phyloP scores from a whole-genome alignment of 2,888 invertebrate genomes.

The Muschampia plurimacula region DNA sequence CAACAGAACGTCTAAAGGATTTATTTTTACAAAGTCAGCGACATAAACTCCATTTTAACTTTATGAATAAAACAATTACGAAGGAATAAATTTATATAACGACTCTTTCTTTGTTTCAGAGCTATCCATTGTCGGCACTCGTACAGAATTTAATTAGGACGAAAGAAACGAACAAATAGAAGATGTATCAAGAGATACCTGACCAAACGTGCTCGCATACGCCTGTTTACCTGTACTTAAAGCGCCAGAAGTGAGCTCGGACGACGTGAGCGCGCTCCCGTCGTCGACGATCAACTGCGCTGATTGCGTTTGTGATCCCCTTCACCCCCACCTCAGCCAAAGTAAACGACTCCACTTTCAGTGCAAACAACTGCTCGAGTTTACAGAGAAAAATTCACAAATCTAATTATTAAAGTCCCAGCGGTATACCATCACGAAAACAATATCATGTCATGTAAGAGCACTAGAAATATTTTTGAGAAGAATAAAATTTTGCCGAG shows the following conservation, averaged over 20 bases:
- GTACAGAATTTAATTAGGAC: conserved; percentile 32
- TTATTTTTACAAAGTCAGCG: conserved; percentile 8
- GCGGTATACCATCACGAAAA: conserved; percentile 57
- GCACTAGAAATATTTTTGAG: conserved; percentile 26
- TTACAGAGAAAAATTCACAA: conserved; percentile 80
- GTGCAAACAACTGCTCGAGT: conserved; percentile 80
- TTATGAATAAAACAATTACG: conserved; percentile 26
- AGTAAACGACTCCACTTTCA: conserved; percentile 81
- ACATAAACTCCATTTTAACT: conserved; percentile 7
- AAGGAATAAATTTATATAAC: conserved; percentile 20
- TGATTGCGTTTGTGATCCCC: conserved; percentile 79
- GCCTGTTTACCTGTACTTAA: conserved; percentile 41
- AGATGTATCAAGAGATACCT: conserved; percentile 26
- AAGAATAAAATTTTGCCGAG: conserved; percentile 15
- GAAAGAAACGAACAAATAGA: conserved; percentile 30
- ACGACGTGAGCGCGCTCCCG: conserved; percentile 59
- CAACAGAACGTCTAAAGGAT: not conserved
- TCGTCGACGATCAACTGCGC: conserved; percentile 61
- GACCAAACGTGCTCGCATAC: conserved; percentile 30
- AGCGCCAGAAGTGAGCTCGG: conserved; percentile 43
- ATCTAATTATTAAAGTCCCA: conserved; percentile 68
- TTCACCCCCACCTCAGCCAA: conserved; percentile 55
- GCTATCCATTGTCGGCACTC: conserved; percentile 24
- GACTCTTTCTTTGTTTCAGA: conserved; percentile 16
- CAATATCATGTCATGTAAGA: conserved; percentile 45